Conservation (phyloP, 1,140 invertebrate genomes). For the Panonychus citri region DNA sequence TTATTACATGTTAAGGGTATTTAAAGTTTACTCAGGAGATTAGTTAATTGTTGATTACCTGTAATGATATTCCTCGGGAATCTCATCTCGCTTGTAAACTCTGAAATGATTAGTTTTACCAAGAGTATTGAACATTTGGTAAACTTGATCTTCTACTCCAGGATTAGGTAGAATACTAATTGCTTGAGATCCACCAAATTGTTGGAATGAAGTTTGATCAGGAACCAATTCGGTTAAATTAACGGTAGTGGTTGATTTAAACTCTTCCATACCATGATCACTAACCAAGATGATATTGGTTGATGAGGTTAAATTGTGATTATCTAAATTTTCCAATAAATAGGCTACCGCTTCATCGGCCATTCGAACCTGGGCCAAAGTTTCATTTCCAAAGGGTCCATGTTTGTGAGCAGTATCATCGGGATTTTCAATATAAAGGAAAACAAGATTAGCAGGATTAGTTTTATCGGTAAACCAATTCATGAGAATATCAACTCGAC, state of each 20-base stretch:
- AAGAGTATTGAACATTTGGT: neutral
- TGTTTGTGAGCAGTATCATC: constrained; percentile 11
- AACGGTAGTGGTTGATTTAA: constrained; percentile 13
- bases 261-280: constrained; percentile 20
- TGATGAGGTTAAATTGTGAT: constrained; percentile 8
- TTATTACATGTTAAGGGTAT: no score
- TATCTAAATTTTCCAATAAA: constrained; percentile 12
- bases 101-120: constrained; percentile 2
- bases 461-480: constrained; percentile 10
- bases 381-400: constrained; percentile 11
- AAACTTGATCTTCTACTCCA: constrained; percentile 1
- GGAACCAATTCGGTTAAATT: constrained; percentile 12
- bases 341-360: constrained; percentile 16
- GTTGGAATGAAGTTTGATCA: constrained; percentile 7
- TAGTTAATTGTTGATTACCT: no score
- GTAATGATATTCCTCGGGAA: constrained; percentile 21
- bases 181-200: constrained; percentile 14
- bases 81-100: constrained; percentile 20
- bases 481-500: constrained; percentile 9
- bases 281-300: constrained; percentile 18
- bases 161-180: constrained; percentile 11
- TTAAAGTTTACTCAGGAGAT: no score
- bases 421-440: constrained; percentile 14
- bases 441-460: constrained; percentile 12
- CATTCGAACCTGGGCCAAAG: neutral